These are phyloP conservation scores for Brachynemurus nebulosus DNA, from an alignment of 2,888 invertebrate genomes.

Conservation along the genomic window DNA sequence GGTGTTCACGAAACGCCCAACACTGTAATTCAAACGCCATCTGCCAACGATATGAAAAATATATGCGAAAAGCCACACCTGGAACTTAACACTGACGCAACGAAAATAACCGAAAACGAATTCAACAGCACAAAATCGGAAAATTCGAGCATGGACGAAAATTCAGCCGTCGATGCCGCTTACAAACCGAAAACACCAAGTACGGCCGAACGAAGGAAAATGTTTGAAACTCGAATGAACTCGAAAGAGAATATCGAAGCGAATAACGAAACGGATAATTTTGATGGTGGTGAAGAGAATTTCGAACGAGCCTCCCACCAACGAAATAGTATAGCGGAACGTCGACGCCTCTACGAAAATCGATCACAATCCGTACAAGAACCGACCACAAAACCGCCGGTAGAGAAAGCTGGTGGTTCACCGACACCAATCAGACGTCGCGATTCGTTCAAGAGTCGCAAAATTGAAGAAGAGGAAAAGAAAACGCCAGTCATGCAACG, in stretches of 20 bases:
- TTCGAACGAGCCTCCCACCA: slow-evolving; percentile 46
- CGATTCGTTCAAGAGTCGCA: slow-evolving; percentile 51
- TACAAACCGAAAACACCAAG: slow-evolving; percentile 61
- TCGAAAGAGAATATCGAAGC: slow-evolving; percentile 27
- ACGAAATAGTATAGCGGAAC: slow-evolving; percentile 61
- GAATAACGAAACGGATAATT: slow-evolving; percentile 25
- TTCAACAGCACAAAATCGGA: slow-evolving; percentile 45
- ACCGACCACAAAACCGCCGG: slow-evolving; percentile 33
- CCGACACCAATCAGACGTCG: slow-evolving; percentile 61
- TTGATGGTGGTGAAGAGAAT: slow-evolving; percentile 37
- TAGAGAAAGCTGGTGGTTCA: slow-evolving; percentile 48
- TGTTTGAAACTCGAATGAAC: slow-evolving; percentile 42
- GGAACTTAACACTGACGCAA: slow-evolving; percentile 10
- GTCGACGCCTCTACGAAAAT: slow-evolving; percentile 61
- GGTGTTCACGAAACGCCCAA: slow-evolving; percentile 24
- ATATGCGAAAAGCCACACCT: slow-evolving; percentile 21
- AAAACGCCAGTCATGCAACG: slow-evolving; percentile 33
- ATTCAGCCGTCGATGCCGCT: slow-evolving; percentile 45
- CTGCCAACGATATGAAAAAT: slow-evolving; percentile 28
- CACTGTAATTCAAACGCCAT: slow-evolving; percentile 25
- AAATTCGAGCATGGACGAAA: slow-evolving; percentile 44
- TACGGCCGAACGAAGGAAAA: slow-evolving; percentile 64
- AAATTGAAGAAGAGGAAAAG: slow-evolving; percentile 39
- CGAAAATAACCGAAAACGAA: slow-evolving; percentile 13
- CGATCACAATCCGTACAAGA: slow-evolving; percentile 54